Conservation (phyloP, 2,888 invertebrate species). For the Amblyteles armatorius region DNA sequence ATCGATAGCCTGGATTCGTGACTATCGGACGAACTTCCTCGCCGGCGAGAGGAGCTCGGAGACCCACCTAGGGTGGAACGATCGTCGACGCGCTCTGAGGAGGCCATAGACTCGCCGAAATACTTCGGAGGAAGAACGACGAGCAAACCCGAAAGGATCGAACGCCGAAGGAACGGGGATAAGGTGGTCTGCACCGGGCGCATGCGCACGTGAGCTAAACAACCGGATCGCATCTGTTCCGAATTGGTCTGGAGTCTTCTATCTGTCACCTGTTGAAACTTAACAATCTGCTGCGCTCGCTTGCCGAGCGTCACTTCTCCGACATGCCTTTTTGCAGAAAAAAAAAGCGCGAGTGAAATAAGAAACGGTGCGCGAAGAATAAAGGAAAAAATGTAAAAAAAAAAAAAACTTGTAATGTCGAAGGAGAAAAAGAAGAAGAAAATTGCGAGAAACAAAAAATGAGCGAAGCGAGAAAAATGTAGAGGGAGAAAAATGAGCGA, state of each 20-base stretch:
- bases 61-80: constrained; percentile 33
- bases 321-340: constrained; percentile 28
- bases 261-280: constrained; percentile 84
- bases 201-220: constrained; percentile 59
- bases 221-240: constrained; percentile 77
- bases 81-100: constrained; percentile 9
- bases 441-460: constrained; percentile 23
- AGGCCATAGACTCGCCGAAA: constrained; percentile 5
- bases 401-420: neutral
- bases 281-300: constrained; percentile 78
- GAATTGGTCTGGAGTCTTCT: constrained; percentile 70
- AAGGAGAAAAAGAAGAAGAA: constrained; percentile 23
- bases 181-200: constrained; percentile 2
- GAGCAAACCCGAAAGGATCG: constrained; percentile 3
- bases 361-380: constrained; percentile 29
- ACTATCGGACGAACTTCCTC: constrained; percentile 6
- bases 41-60: neutral
- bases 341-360: constrained; percentile 27
- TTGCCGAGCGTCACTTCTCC: constrained; percentile 34
- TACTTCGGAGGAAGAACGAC: constrained; percentile 5
- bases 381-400: constrained; percentile 12
- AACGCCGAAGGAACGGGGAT: constrained; percentile 45
- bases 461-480: constrained; percentile 9
- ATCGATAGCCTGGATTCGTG: neutral
- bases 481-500: neutral